phyloP scores from a whole-genome alignment of 2,113 vertebrate species.

The Galbula dea region DNA sequence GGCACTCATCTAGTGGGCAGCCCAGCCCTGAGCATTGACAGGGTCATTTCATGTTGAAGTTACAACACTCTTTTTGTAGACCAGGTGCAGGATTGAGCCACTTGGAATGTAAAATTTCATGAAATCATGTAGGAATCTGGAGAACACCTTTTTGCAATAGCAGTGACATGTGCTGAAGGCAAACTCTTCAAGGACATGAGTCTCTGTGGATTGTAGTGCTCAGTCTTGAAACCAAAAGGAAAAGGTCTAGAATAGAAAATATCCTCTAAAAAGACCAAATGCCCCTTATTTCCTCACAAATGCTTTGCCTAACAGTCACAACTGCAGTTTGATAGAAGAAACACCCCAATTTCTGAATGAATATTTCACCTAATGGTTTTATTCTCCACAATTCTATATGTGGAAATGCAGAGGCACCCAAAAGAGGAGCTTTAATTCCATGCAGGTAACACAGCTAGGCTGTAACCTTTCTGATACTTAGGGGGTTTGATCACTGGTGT shows the following conservation, averaged over 20 bases:
- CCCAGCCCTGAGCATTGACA: too few species aligned
- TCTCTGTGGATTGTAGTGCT: background rate
- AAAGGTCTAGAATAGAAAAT: background rate
- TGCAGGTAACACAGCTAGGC: background rate
- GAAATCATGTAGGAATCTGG: background rate
- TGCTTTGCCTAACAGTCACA: rapidly evolving
- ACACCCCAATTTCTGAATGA: background rate
- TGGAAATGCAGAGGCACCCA: background rate
- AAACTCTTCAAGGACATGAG: rapidly evolving
- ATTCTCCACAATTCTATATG: background rate
- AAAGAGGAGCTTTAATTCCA: background rate
- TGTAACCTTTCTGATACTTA: conserved; percentile 30
- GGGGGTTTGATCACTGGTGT: conserved; percentile 18
- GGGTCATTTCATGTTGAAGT: background rate
- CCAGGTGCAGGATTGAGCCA: background rate
- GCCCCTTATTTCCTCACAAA: background rate
- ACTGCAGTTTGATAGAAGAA: background rate
- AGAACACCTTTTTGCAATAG: background rate
- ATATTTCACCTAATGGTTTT: background rate
- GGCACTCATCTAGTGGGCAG: too few species aligned
- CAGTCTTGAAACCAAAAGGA: background rate
- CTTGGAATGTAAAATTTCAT: background rate
- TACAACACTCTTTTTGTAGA: background rate
- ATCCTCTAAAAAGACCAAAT: background rate
- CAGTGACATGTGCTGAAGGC: background rate